Evolutionary conservation across 2,113 vertebrate genomes (phyloP), one percentile per base, ranked within the genome.

Genomic region (Nicator chloris): DNA sequence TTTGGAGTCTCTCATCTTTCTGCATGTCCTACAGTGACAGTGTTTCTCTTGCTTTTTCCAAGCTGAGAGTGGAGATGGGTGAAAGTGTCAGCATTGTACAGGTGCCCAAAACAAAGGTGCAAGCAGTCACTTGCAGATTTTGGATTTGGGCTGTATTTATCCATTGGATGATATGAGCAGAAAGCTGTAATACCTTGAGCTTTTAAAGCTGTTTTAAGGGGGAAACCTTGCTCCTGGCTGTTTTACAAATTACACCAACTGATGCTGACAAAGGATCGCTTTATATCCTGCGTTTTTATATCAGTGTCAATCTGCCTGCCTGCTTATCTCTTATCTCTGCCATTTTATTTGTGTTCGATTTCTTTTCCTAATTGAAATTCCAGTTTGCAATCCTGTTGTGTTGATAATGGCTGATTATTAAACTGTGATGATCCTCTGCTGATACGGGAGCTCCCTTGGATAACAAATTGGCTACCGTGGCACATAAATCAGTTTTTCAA

Each of bases 401-500:
- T 85, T 83, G 82, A 80, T 95, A 96, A 83, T 70, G 79, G 85
- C 27, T 65, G 88, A 45, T 80, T 94, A 90, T 96, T 93, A 93
- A 96, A 65, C 45, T 80, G 12, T 37, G 57, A 57, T 95, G 92
- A 95, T 92, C 66, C 59, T 63, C 59, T 75, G 65, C 85, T 93
- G 92, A 94, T 96, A 88, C 2, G 2, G 57, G 71, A 93, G 71
- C 63, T 82, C 59, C 66, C 63, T 82, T 76, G 88, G 79, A 80
- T 90, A 93, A 91, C 87, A 91, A 83, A 82, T 94, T 90, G 88
- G 90, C 93, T 95, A 71, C 90, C 0, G 10, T 85, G 93, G 88
- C 87, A 91, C 92, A 90, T 75, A 95, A 95, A 95, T 96, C 87
- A 93, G 40, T 68, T 93, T 51, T 85, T 95, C 65, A 54, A 68